Evolutionary conservation across 2,797 vertebrate species (phyloP).

Genomic region (Falco concolor): DNA sequence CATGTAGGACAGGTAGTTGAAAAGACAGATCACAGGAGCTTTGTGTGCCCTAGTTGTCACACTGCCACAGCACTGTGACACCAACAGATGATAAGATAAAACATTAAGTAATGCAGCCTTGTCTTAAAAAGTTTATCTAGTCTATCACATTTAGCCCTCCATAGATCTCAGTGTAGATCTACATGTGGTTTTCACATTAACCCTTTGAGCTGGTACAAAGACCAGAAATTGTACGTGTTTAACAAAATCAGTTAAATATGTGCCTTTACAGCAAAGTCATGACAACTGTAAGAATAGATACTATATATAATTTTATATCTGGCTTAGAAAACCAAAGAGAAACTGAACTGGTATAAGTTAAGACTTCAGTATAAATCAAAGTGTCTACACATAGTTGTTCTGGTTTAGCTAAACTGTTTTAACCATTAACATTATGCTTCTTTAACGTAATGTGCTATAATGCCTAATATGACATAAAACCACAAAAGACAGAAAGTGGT

Average conservation of each 20-base stretch:
- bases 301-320: not conserved
- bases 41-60: not conserved
- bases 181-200: not conserved
- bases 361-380: not conserved
- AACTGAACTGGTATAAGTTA: not conserved
- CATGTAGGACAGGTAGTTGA: not conserved
- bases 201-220: not conserved
- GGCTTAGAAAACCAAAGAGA: not conserved
- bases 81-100: not conserved
- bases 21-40: not conserved
- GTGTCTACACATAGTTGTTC: not conserved
- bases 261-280: not conserved
- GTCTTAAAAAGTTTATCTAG: not conserved
- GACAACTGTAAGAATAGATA: not conserved
- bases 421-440: not conserved
- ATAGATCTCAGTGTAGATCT: not conserved
- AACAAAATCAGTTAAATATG: not conserved
- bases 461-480: not conserved
- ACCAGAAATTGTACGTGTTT: not conserved
- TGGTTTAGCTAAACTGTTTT: not conserved
- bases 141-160: not conserved
- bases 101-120: not conserved
- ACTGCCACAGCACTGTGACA: not conserved
- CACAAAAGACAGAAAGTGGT: not conserved
- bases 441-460: not conserved